Evolutionary conservation across 2,888 invertebrate species (phyloP), one percentile per base, ranked within the genome.

Genomic region (Graphium colonna): DNA sequence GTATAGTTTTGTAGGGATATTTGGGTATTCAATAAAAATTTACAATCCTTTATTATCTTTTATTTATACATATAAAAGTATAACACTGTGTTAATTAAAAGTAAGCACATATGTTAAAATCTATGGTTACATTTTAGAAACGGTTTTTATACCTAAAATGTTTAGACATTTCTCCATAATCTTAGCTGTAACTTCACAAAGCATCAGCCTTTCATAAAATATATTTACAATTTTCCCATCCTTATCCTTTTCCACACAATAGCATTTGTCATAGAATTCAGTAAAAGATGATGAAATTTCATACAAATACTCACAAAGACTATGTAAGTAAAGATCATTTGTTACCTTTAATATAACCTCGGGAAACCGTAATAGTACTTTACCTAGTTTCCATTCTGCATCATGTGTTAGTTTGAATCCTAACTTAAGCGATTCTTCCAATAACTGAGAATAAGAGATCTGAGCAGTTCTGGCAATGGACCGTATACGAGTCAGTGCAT

Each of bases 191-290:
- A 95, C 96, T 92, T 99, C 98, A 71, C 97, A 96, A 1, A 99
- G 88, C 65, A 98, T 91, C 63, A 99, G 92, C 57, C 99, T 93
- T 57, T 95, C 95, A 77, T 94, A 93, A 77, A 97, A 94, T 7
- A 99, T 93, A 71, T 95, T 95, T 1, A 94, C 80, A 63, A 97
- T 93, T 72, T 95, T 93, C 0, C 97, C 97, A 39, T 86, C 90
- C 58, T 93, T 91, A 79, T 98, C 95, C 77, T 97, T 98, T 77
- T 98, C 97, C 47, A 99, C 94, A 75, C 99, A 99, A 75, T 99
- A 99, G 81, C 99, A 99, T 67, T 91, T 94, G 75, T 98, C 98
- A 81, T 99, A 99, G 82, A 99, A 99, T 77, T 99, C 99, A 0
- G 97, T 94, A 76, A 99, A 99, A 1, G 94, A 92, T 3, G 96